Conservation (phyloP, 2,888 invertebrate genomes). For the Macroteleia sp. region DNA sequence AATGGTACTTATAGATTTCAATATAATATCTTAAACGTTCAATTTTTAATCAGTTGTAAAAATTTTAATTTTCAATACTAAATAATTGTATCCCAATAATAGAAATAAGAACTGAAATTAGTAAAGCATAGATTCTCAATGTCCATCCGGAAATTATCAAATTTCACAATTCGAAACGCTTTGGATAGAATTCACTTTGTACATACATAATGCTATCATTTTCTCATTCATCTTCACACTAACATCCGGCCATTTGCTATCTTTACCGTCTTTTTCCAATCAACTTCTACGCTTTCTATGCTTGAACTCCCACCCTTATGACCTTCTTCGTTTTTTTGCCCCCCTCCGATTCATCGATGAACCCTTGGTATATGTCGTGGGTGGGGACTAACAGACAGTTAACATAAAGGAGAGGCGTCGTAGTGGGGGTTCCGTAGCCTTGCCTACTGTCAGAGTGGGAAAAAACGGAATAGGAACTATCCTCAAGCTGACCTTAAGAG, state of each 20-base stretch:
- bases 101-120: too few species aligned
- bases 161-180: constrained; percentile 40
- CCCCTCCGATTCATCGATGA: constrained; percentile 9
- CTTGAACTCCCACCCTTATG: not conserved
- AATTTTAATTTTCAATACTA: too few species aligned
- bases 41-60: too few species aligned
- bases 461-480: not conserved
- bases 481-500: too few species aligned
- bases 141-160: constrained; percentile 26
- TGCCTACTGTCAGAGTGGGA: too few species aligned
- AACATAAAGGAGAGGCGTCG: constrained; percentile 59
- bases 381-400: constrained; percentile 67
- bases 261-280: not conserved
- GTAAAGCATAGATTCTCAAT: not conserved
- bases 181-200: not conserved
- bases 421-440: too few species aligned
- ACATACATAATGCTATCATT: constrained; percentile 8
- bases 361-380: constrained; percentile 32
- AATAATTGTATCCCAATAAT: too few species aligned
- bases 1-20: too few species aligned
- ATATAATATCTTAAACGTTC: too few species aligned
- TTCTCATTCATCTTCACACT: constrained; percentile 18
- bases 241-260: constrained; percentile 22
- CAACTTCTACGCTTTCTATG: not conserved
- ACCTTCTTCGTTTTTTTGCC: constrained; percentile 5